Conservation (phyloP, 2,888 invertebrate genomes). For the Euphydryas editha region DNA sequence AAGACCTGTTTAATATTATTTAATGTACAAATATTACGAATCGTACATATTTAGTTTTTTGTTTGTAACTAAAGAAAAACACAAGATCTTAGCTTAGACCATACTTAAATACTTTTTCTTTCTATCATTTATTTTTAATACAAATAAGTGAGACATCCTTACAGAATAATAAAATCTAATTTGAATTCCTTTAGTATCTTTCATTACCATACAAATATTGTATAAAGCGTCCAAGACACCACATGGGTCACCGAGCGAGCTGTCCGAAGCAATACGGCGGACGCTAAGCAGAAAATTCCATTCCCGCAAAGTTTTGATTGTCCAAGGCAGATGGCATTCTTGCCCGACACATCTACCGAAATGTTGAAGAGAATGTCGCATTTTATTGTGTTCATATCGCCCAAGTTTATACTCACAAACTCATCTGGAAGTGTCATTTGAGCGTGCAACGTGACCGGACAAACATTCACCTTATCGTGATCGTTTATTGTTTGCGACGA, state of each 20-base stretch:
- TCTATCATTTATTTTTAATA: neutral
- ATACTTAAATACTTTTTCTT: neutral
- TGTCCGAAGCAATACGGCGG: constrained; percentile 70
- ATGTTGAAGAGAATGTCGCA: constrained; percentile 66
- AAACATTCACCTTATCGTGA: constrained; percentile 34
- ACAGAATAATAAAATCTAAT: neutral
- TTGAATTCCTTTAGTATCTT: constrained; percentile 7
- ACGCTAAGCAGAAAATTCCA: constrained; percentile 81
- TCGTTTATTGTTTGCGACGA: constrained; percentile 20
- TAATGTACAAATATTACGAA: too few species aligned
- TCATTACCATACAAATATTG: constrained; percentile 24
- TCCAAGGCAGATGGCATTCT: constrained; percentile 82
- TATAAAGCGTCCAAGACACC: constrained; percentile 52
- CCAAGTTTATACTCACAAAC: constrained; percentile 66
- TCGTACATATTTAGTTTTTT: too few species aligned
- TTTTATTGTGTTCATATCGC: constrained; percentile 78
- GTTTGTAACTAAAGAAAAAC: too few species aligned
- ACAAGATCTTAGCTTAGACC: too few species aligned
- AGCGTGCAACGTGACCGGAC: constrained; percentile 37
- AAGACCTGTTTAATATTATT: too few species aligned
- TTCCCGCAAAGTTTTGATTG: constrained; percentile 82
- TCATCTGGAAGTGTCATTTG: constrained; percentile 68
- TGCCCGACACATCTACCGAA: constrained; percentile 72
- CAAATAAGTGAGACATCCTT: neutral
- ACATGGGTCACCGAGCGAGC: constrained; percentile 46